Evolutionary conservation across 2,888 invertebrate species (phyloP), one percentile per base, ranked within the genome.

Genomic region (Amitus sp.): DNA sequence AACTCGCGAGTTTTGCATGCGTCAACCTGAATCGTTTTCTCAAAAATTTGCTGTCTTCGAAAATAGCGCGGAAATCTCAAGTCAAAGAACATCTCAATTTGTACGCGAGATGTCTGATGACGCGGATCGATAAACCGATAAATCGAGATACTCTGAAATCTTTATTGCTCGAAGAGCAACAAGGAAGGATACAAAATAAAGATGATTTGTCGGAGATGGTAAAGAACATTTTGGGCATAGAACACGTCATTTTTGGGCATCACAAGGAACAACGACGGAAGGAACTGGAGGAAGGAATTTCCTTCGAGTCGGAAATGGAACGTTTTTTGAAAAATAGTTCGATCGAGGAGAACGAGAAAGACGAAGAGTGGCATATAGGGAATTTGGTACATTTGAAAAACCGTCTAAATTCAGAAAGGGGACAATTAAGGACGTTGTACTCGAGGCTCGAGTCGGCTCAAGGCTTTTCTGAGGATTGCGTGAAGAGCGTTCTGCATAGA

Each of bases 391-490:
- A 85, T 68, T 76, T 90, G 53, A 83, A 82, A 54, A 73, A 80
- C 7, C 84, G 87, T 72, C 74, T 92, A 27, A 83, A 82, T n/a
- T n/a, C n/a, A n/a, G n/a, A n/a, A n/a, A n/a, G n/a, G n/a, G n/a
- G n/a, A n/a, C n/a, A 88, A 67, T 73, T 90, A 6, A 82, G 80
- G 15, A 65, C 74, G 2, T 72, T 90, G 49, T 88, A 86, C 64
- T 77, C 82, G n/a, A 83, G 84, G 27, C 75, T 91, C 42, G 84
- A 85, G 59, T 73, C 74, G 4, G 76, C 82, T 0, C 84, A 85
- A 69, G 87, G 87, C 1, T 90, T 90, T 75, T 88, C 89, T 0
- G 90, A 90, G 75, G 88, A 90, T 66, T 89, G 88, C 69, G 83
- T 83, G 27, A 82, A 83, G 0, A 90, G 89, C 74, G 71, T 85